Base-by-base conservation (phyloP, 2,113 vertebrate genomes). In the Heterotilapia buettikoferi region DNA sequence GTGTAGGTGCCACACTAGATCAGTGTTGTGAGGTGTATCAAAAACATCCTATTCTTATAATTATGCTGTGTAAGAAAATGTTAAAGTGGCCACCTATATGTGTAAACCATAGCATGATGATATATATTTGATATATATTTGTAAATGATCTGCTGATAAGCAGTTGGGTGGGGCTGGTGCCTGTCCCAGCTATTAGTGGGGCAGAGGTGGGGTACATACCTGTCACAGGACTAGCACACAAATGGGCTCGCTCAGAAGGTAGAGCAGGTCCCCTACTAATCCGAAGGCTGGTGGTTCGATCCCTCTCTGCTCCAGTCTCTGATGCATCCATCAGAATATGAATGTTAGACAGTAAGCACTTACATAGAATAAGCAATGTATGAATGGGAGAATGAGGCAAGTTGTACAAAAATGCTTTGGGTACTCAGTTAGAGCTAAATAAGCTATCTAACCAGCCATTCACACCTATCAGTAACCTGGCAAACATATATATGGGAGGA, bases 221-320 rank as follows among this genome's bases (percentile, higher is more conserved):
- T 2, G 18, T 40, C 33, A 12, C 31, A 40, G 3, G 63, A 1
- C 33, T 38, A 38, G 4, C 19, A 21, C 61, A 66, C 18, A 68
- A n/a, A 68, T 0, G 56, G 56, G 56, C 13, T 59, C 5, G 1
- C 56, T 59, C 56, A 29, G 56, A 59, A 1, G 24, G 24, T 59
- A 59, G 56, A 59, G 13, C 56, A 29, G 2, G 56, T 59, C 24
- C 24, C 26, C 13, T 59, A 59, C 56, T 59, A 16, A 1, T 59
- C 9, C 9, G 36, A 36, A 36, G 33, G 33, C 33, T 53, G 8
- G 50, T 52, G 18, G 50, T 52, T 52, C 8, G 8, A 52, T 52
- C 1, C 54, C 54, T 11, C 4, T 57, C 24, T 57, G 54, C 54
- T 57, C 54, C 54, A 7, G 54, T 57, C 54, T 57, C 12, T 0